phyloP scores from a whole-genome alignment of 2,113 vertebrate genomes.

The Eclectus roratus region DNA sequence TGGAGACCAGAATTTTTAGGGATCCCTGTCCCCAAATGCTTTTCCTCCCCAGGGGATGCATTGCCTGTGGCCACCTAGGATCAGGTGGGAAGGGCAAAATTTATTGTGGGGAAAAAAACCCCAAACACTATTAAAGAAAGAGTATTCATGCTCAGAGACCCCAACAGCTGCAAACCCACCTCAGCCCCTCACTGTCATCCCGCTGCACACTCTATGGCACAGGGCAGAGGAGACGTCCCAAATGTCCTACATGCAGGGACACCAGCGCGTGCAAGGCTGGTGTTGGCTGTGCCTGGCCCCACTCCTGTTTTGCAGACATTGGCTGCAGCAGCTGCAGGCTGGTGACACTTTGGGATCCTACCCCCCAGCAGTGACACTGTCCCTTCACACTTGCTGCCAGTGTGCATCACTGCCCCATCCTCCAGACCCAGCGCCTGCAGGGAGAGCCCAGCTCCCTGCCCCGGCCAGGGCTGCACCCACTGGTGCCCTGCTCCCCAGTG shows the following conservation, averaged over 20 bases:
- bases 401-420: neutral
- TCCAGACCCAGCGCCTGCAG: neutral
- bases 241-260: neutral
- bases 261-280: neutral
- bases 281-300: neutral
- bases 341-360: neutral
- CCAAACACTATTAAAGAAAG: neutral
- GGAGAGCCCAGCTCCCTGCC: neutral
- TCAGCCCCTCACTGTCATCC: neutral
- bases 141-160: neutral
- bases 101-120: neutral
- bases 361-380: neutral
- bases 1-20: neutral
- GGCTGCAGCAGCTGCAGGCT: neutral
- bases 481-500: accelerated
- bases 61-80: neutral
- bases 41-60: neutral
- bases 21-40: neutral
- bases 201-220: neutral
- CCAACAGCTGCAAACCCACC: neutral
- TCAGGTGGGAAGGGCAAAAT: neutral
- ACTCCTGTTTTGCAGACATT: neutral
- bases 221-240: neutral
- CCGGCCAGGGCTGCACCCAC: neutral
- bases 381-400: accelerated